Percentiles rank a stretch among this genome's conserved stretches.
phyloP scores from a whole-genome alignment of 2,797 vertebrate genomes.

The Smutsia temminckii region DNA sequence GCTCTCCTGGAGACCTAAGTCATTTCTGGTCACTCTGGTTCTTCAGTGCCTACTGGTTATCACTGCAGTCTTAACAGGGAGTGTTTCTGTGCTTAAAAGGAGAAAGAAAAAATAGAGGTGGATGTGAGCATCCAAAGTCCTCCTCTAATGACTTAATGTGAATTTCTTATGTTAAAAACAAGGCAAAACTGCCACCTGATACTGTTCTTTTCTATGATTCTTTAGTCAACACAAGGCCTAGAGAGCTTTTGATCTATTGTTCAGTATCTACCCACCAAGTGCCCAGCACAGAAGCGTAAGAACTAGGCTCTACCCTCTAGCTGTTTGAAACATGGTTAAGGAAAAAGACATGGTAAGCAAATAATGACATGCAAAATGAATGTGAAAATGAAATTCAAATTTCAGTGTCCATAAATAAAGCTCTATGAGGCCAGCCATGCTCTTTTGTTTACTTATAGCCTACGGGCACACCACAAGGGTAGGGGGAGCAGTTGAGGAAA shows the following conservation, averaged over 20 bases:
- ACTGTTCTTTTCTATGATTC: not conserved
- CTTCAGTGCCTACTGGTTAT: conserved; percentile 50
- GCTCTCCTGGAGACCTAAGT: conserved; percentile 46
- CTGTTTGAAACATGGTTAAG: not conserved
- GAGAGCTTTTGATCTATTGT: not conserved
- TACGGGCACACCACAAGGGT: not conserved
- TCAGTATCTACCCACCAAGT: not conserved
- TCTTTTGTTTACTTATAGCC: not conserved
- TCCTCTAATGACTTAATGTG: not conserved
- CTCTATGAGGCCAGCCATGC: not conserved
- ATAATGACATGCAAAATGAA: not conserved
- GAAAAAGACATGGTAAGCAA: not conserved
- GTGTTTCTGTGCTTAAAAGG: conserved; percentile 52
- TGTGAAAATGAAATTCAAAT: conserved; percentile 32
- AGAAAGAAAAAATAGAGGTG: not conserved
- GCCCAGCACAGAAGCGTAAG: not conserved
- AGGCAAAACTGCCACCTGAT: not conserved
- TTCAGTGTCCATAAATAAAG: not conserved
- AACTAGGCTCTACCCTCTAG: not conserved
- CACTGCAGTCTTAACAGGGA: not conserved
- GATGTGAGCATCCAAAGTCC: not conserved
- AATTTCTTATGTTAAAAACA: conserved; percentile 16
- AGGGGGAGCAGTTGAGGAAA: not conserved
- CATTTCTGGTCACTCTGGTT: conserved; percentile 64
- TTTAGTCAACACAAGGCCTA: not conserved